Conservation (phyloP, 2,888 invertebrate genomes). For the Phymatocera aterrima region DNA sequence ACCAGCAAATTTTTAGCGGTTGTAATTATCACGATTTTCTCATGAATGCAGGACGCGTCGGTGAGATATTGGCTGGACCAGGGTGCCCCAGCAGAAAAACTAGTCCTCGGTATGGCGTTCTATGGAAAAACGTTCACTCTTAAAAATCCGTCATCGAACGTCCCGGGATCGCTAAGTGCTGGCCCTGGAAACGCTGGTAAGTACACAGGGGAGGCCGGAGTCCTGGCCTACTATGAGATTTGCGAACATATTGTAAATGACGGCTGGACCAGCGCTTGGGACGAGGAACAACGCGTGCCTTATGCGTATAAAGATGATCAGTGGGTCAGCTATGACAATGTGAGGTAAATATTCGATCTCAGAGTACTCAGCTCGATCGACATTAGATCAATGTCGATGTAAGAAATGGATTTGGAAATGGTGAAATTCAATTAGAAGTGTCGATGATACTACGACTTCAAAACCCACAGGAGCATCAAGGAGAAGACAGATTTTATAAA, state of each 20-base stretch:
- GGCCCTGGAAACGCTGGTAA: slow-evolving; percentile 64
- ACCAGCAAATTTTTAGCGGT: background rate
- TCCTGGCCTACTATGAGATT: slow-evolving; percentile 84
- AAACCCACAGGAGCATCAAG: slow-evolving; percentile 72
- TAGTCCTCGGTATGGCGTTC: slow-evolving; percentile 83
- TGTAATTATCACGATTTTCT: background rate
- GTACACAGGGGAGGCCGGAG: slow-evolving; percentile 82
- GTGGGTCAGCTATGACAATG: slow-evolving; percentile 65
- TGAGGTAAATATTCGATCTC: slow-evolving; percentile 48
- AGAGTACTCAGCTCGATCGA: background rate
- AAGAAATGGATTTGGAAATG: background rate
- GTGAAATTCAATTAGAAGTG: background rate
- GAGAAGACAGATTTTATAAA: slow-evolving; percentile 69
- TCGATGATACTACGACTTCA: background rate
- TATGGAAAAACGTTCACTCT: slow-evolving; percentile 85
- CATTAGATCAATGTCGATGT: background rate
- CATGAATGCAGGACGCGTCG: background rate
- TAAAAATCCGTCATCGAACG: slow-evolving; percentile 70
- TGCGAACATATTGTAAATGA: slow-evolving; percentile 62
- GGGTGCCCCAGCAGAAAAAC: slow-evolving; percentile 79
- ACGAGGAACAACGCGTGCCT: slow-evolving; percentile 72
- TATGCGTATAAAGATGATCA: slow-evolving; percentile 69
- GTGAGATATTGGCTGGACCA: slow-evolving; percentile 75
- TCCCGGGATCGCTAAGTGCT: slow-evolving; percentile 78
- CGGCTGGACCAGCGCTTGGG: slow-evolving; percentile 68